A percentile compares a stretch with the other conserved stretches of the same genome.
Conservation (phyloP, 2,888 invertebrate species). For the Drosophila tripunctata region DNA sequence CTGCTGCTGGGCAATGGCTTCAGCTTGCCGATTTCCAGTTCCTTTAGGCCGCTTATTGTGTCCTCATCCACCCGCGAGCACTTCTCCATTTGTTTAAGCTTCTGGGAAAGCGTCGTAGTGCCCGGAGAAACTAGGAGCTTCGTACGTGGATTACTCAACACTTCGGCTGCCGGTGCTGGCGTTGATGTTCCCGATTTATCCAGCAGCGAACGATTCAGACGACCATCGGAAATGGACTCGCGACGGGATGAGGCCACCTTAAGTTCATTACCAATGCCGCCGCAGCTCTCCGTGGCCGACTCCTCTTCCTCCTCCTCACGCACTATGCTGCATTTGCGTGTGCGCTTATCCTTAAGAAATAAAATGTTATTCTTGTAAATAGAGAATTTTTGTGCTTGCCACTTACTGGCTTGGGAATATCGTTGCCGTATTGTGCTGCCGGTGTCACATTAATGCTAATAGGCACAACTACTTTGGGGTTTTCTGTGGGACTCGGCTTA, state of each 20-base stretch:
- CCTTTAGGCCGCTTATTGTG: conserved; percentile 76
- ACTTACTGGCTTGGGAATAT: conserved; percentile 71
- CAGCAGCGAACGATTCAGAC: conserved; percentile 89
- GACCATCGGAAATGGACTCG: conserved; percentile 92
- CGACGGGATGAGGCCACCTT: conserved; percentile 86
- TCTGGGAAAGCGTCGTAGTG: conserved; percentile 71
- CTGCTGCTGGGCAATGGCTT: conserved; percentile 77
- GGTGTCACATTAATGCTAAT: conserved; percentile 81
- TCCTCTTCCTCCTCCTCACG: conserved; percentile 97
- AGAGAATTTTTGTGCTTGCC: not conserved
- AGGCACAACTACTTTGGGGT: conserved; percentile 76
- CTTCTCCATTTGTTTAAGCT: conserved; percentile 78
- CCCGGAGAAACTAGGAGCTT: conserved; percentile 85
- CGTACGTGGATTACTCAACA: conserved; percentile 86
- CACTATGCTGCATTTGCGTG: conserved; percentile 95
- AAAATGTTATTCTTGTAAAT: not conserved
- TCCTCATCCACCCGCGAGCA: conserved; percentile 63
- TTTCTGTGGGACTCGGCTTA: conserved; percentile 70
- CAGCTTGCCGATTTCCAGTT: conserved; percentile 82
- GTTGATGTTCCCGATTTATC: conserved; percentile 83
- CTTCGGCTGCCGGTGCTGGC: conserved; percentile 73
- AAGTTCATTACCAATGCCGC: conserved; percentile 86
- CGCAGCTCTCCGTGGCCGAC: conserved; percentile 85
- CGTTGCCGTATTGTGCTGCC: conserved; percentile 66
- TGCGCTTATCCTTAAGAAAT: conserved; percentile 85